Conservation (phyloP, 2,113 vertebrate species). For the Thalassarche chlororhynchos region DNA sequence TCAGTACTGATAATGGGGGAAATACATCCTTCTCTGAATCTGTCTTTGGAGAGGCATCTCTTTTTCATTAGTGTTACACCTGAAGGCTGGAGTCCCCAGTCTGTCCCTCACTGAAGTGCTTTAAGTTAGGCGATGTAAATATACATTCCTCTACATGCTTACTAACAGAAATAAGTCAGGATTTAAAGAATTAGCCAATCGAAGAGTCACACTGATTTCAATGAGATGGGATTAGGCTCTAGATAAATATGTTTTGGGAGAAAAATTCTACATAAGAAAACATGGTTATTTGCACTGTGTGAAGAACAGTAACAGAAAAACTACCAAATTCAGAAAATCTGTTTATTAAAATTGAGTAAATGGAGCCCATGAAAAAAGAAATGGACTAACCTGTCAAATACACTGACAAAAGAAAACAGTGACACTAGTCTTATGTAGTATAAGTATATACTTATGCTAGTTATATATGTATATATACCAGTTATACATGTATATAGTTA, state of each 20-base stretch:
- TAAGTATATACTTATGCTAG: not conserved
- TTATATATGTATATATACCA: not conserved
- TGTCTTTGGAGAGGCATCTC: not conserved
- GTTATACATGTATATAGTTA: not conserved
- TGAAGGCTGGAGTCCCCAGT: rapidly evolving
- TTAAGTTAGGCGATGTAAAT: not conserved
- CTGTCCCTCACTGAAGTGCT: not conserved
- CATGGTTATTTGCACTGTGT: not conserved
- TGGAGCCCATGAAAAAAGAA: not conserved
- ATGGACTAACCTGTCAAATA: not conserved
- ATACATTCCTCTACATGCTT: not conserved
- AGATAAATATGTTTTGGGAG: not conserved
- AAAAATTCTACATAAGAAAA: not conserved
- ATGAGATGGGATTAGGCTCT: not conserved
- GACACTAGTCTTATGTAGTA: not conserved
- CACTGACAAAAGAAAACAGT: not conserved
- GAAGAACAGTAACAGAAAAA: not conserved
- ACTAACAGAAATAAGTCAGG: not conserved
- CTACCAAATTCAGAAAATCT: not conserved
- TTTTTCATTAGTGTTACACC: not conserved
- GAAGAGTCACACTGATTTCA: not conserved
- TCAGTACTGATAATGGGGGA: not conserved
- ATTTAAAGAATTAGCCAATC: not conserved
- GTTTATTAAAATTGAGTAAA: not conserved
- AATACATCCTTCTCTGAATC: not conserved